Evolutionary conservation across 2,888 invertebrate genomes (phyloP), one percentile per base, ranked within the genome.

Genomic region (Synanthedon myopaeformis): DNA sequence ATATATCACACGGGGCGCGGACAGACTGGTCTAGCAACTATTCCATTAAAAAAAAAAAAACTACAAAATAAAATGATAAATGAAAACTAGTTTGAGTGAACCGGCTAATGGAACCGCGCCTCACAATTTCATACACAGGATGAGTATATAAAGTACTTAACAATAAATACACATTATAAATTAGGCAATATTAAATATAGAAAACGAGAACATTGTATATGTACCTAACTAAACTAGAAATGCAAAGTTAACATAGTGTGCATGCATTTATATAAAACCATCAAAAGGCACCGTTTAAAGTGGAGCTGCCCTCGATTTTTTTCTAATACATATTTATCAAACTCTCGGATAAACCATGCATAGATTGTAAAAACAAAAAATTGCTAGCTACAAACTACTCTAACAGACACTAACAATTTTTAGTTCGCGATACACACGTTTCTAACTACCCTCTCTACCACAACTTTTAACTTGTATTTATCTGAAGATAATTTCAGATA

Each of bases 241-340:
- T 86, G 86, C 86, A 85, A 80, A 72, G 80, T 72, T 77, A 76
- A 76, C 70, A 73, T 73, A 71, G 70, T 69, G 74, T 35, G 75
- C 84, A 82, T 83, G 84, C 84, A 81, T 79, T 35, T 35, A 23
- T 76, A 67, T 69, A 61, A 70, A 69, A 63, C 67, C 55, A 67
- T 64, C 52, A 60, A 68, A 79, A 82, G 84, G 84, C 85, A 84
- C 85, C 80, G 68, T 65, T 65, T 66, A 62, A 73, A 72, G 70
- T 60, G 64, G 58, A 60, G 55, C 59, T 55, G 59, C 55, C 63
- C 60, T 56, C 51, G 54, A 50, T 55, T 56, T 35, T 35, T 23
- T 3, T 74, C 83, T 82, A 83, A 73, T 74, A 77, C 85, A 84
- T 79, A 82, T 83, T 85, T 85, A 85, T 86, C 85, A 67, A 61